These are phyloP conservation scores for Cerastoderma edule DNA, from an alignment of 2,888 invertebrate species.

Conservation along the genomic window DNA sequence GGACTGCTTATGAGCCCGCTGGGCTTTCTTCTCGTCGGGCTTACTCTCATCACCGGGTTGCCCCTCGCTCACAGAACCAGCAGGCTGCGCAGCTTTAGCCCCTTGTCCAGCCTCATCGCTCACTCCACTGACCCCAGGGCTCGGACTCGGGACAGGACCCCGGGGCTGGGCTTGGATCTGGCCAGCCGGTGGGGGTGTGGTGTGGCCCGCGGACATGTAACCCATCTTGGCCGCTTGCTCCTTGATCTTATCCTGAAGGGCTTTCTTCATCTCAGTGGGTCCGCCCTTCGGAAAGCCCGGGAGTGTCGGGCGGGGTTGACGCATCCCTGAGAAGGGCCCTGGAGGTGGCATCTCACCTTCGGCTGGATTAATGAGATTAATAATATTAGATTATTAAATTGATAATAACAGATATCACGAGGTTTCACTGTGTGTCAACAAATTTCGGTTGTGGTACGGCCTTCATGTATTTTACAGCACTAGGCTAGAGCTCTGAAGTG, in stretches of 20 bases:
- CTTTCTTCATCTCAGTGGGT: slow-evolving; percentile 20
- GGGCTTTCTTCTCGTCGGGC: slow-evolving; percentile 2
- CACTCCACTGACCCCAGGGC: too few relatives aligned
- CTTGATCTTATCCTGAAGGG: slow-evolving; percentile 42
- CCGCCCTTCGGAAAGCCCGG: neutral
- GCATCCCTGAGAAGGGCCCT: neutral
- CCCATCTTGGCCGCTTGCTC: slow-evolving; percentile 24
- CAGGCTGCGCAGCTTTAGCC: neutral
- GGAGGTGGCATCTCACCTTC: slow-evolving; percentile 16
- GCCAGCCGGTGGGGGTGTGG: too few relatives aligned
- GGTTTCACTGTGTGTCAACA: too few relatives aligned
- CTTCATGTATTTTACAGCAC: too few relatives aligned
- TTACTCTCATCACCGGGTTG: neutral
- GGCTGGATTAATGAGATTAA: neutral
- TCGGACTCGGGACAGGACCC: neutral
- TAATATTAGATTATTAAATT: too few relatives aligned
- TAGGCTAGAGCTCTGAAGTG: too few relatives aligned
- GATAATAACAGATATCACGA: too few relatives aligned
- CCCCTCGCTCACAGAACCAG: neutral
- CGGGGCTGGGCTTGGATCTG: slow-evolving; percentile 12
- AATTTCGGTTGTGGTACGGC: too few relatives aligned
- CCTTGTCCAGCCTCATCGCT: neutral
- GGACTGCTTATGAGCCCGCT: slow-evolving; percentile 60
- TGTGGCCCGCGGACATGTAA: slow-evolving; percentile 8
- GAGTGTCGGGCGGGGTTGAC: neutral